A percentile compares a stretch with the other conserved stretches of the same genome.
Evolutionary conservation across 1,140 invertebrate species (phyloP).

Genomic region (Trissolcus basalis): DNA sequence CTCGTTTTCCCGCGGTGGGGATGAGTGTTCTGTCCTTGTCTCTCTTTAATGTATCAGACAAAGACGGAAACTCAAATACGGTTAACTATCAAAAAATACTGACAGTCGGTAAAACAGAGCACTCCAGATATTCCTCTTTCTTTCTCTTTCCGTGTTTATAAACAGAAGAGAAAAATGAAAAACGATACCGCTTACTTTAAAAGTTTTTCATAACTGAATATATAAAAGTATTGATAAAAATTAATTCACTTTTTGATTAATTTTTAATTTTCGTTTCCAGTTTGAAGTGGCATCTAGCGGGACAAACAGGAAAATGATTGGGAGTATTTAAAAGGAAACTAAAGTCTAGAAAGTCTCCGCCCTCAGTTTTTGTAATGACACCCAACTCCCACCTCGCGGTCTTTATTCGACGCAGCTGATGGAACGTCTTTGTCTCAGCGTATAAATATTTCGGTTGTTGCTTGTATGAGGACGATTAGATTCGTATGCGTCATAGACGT

Average conservation of each 20-base stretch:
- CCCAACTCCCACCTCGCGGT: conserved; percentile 12
- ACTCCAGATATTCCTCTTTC: no score
- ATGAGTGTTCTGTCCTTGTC: no score
- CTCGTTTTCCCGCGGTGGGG: no score
- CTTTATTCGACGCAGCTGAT: conserved; percentile 28
- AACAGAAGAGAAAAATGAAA: no score
- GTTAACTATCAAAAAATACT: no score
- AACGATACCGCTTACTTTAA: no score
- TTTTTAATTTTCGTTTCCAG: not conserved
- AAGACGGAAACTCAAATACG: no score
- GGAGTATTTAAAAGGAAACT: not conserved
- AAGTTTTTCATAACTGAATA: no score
- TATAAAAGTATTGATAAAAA: no score
- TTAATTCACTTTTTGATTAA: not conserved
- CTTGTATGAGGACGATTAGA: not conserved
- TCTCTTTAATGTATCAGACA: no score
- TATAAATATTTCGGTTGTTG: conserved; percentile 15
- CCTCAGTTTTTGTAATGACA: conserved; percentile 15
- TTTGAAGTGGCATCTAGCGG: not conserved
- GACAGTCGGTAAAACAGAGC: no score
- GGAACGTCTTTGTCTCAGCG: conserved; percentile 20
- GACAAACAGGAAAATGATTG: not conserved
- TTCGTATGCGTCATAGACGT: conserved; percentile 13
- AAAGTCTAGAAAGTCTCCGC: conserved; percentile 1
- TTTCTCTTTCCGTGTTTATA: no score